Evolutionary conservation across 2,888 invertebrate species (phyloP), one percentile per base, ranked within the genome.

Genomic region (Apodemia duryi): DNA sequence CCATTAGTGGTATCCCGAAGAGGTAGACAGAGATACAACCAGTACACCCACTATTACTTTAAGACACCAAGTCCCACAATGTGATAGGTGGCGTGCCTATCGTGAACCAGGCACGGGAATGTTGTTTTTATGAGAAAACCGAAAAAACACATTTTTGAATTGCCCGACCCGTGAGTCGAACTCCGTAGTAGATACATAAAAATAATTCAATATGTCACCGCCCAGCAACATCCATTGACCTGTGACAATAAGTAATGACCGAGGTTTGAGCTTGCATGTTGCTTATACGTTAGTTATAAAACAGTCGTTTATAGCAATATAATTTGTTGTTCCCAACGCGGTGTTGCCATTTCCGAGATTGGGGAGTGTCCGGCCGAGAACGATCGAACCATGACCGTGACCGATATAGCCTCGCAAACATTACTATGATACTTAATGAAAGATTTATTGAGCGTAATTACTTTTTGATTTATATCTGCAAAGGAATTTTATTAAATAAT

Each of bases 331-430:
- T 57, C 54, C 54, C 54, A 32, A n/a, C 29, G 11, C 32, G 49
- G 46, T 62, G 62, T 29, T 62, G 62, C 62, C 62, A 62, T 62
- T 46, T 28, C 46, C 46, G 62, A 62, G 62, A 62, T 62, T 62
- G 43, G 62, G 62, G 62, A 28, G 62, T 49, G 62, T 32, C 54
- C 54, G 54, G 6, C 54, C 29, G 29, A 10, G 32, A 57, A 57
- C 54, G 10, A 29, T 32, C 65, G n/a, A 54, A 63, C 68, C 67
- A 63, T 71, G 69, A 66, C 74, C 74, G 57, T 73, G 74, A 71
- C 74, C 74, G 71, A 71, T 69, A 70, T 74, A 65, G 54, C 62
- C 63, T 64, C 46, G 67, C 66, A 67, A 66, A 29, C 54, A 28
- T 54, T 9, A 52, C 52, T 28, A 54, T 21, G 41, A 41, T 41